Evolutionary conservation across 64 coral and sea anemone species (phyloP).

Genomic region (Cladopsammia gracilis): DNA sequence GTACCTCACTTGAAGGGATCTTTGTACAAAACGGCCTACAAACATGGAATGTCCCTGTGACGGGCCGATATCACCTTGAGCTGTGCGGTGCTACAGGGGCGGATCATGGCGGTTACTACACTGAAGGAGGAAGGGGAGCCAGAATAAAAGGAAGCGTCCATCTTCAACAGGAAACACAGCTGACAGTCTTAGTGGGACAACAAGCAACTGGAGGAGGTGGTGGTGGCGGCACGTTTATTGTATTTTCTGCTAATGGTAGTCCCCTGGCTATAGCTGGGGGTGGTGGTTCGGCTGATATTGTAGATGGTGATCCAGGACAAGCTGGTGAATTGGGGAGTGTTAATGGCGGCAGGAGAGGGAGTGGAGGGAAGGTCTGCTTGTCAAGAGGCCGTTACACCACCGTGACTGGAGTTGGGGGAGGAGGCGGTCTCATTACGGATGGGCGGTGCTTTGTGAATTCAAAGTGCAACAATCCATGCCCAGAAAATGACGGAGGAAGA

Average conservation of each 20-base stretch:
- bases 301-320: constrained; percentile 27
- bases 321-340: not conserved
- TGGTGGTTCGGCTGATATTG: not conserved
- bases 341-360: not conserved
- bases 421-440: not conserved
- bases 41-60: constrained; percentile 8
- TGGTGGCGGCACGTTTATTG: constrained; percentile 19
- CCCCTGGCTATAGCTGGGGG: constrained; percentile 19
- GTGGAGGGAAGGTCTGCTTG: not conserved
- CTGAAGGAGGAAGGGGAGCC: not conserved
- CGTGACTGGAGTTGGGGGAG: not conserved
- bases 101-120: not conserved
- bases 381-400: not conserved
- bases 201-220: not conserved
- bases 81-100: constrained; percentile 24
- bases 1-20: constrained; percentile 16
- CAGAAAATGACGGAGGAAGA: not conserved
- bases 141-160: not conserved
- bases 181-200: constrained; percentile 25
- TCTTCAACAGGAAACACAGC: not conserved
- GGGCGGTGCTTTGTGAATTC: not conserved
- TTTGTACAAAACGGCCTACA: constrained; percentile 15
- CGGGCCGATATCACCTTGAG: not conserved
- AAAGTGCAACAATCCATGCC: not conserved
- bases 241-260: not conserved